A percentile compares a stretch with the other conserved stretches of the same genome.
These are phyloP conservation scores for Bembecia ichneumoniformis DNA, from an alignment of 2,888 invertebrate species.

Conservation along the genomic window DNA sequence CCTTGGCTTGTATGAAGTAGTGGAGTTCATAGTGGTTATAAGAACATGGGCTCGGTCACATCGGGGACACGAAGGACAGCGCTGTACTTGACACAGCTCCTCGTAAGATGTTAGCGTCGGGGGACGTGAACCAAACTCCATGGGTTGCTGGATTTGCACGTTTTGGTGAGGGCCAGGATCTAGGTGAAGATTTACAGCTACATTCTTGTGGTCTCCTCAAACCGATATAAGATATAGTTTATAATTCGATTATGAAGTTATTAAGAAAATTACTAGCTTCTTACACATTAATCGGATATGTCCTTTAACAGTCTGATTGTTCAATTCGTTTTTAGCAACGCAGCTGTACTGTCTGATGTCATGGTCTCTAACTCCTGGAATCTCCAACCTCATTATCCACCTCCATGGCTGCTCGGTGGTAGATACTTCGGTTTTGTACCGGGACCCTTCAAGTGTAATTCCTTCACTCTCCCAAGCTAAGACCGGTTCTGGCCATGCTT, in stretches of 20 bases:
- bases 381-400: conserved; percentile 84
- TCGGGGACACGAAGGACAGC: conserved; percentile 56
- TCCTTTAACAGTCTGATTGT: conserved; percentile 84
- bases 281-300: conserved; percentile 46
- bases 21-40: conserved; percentile 67
- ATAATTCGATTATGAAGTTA: too few species aligned
- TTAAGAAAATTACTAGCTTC: conserved; percentile 13
- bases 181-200: conserved; percentile 10
- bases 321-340: conserved; percentile 86
- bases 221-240: too few species aligned
- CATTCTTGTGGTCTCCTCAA: too few species aligned
- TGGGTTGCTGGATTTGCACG: conserved; percentile 37
- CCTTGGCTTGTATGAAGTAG: conserved; percentile 56
- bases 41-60: conserved; percentile 55
- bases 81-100: conserved; percentile 57
- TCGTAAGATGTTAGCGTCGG: conserved; percentile 58
- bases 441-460: conserved; percentile 75
- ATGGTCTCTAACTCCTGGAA: conserved; percentile 75
- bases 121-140: conserved; percentile 54
- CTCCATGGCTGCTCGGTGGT: conserved; percentile 66
- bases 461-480: conserved; percentile 90
- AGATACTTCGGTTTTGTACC: conserved; percentile 48
- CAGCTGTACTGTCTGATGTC: conserved; percentile 88
- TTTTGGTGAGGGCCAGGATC: conserved; percentile 46
- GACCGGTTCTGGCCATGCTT: conserved; percentile 89